Percentiles rank a stretch among this genome's conserved stretches.
Conservation (phyloP, 2,113 vertebrate species). For the Etheostoma cragini region DNA sequence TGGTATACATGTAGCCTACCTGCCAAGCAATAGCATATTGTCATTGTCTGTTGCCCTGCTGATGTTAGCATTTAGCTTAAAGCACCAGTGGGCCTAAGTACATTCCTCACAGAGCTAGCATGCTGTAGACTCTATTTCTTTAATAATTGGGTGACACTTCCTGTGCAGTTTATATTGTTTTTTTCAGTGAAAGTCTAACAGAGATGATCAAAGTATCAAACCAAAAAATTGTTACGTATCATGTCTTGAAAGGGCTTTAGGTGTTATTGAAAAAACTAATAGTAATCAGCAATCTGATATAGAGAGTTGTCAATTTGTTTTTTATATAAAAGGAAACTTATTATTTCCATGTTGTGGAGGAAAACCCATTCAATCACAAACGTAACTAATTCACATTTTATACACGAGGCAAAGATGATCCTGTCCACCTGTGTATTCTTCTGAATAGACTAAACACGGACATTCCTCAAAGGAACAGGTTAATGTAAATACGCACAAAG, state of each 20-base stretch:
- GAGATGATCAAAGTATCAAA: neutral
- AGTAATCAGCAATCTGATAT: neutral
- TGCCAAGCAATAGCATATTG: too few relatives aligned
- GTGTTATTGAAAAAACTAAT: neutral
- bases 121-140: neutral
- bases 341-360: neutral
- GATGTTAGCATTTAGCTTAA: too few relatives aligned
- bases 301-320: neutral
- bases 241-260: neutral
- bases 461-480: slow-evolving; percentile 43
- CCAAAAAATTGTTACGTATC: neutral
- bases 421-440: slow-evolving; percentile 22
- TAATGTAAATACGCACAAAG: slow-evolving; percentile 45
- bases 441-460: slow-evolving; percentile 48
- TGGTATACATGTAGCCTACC: too few relatives aligned
- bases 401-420: slow-evolving; percentile 3
- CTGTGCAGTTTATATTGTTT: neutral
- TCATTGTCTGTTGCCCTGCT: too few relatives aligned
- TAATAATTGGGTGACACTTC: neutral
- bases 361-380: slow-evolving; percentile 5
- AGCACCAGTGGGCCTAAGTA: too few relatives aligned
- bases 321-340: neutral
- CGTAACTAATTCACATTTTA: neutral
- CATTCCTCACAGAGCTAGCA: too few relatives aligned
- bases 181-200: neutral